Percentiles rank a stretch among this genome's conserved stretches.
Evolutionary conservation across 1,140 invertebrate species (phyloP).

Genomic region (Heliothis virescens): DNA sequence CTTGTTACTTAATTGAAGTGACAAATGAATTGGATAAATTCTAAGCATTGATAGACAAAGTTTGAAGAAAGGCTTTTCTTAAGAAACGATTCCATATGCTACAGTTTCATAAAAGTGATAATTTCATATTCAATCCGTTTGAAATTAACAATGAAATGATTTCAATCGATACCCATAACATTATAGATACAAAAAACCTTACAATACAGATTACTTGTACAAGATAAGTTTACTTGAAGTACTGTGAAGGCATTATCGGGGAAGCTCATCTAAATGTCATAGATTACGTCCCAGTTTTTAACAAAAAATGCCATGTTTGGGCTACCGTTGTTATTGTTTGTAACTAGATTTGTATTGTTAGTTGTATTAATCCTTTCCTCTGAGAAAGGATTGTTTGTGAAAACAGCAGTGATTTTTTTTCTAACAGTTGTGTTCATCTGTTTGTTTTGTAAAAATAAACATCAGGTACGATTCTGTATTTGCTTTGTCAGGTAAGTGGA

Average conservation of each 20-base stretch:
- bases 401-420: slow-evolving; percentile 39
- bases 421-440: not conserved
- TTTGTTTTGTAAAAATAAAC: slow-evolving; percentile 4
- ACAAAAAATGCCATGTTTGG: slow-evolving; percentile 65
- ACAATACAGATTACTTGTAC: slow-evolving; percentile 68
- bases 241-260: slow-evolving; percentile 60
- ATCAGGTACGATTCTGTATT: not conserved
- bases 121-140: slow-evolving; percentile 26
- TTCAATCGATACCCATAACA: slow-evolving; percentile 42
- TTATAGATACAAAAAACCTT: slow-evolving; percentile 50
- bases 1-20: slow-evolving; percentile 43
- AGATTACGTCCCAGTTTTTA: slow-evolving; percentile 66
- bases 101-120: slow-evolving; percentile 2
- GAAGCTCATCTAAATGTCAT: slow-evolving; percentile 60
- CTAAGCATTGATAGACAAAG: not conserved
- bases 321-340: slow-evolving; percentile 77
- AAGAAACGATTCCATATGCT: not conserved
- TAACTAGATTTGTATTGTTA: slow-evolving; percentile 77
- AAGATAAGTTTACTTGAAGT: slow-evolving; percentile 67
- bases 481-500: not conserved
- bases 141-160: slow-evolving; percentile 43
- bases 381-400: slow-evolving; percentile 69
- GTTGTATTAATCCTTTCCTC: slow-evolving; percentile 70
- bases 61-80: not conserved
- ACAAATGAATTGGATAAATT: slow-evolving; percentile 16